These are phyloP conservation scores for Synergus gifuensis DNA, from an alignment of 2,888 invertebrate genomes.

Conservation along the genomic window DNA sequence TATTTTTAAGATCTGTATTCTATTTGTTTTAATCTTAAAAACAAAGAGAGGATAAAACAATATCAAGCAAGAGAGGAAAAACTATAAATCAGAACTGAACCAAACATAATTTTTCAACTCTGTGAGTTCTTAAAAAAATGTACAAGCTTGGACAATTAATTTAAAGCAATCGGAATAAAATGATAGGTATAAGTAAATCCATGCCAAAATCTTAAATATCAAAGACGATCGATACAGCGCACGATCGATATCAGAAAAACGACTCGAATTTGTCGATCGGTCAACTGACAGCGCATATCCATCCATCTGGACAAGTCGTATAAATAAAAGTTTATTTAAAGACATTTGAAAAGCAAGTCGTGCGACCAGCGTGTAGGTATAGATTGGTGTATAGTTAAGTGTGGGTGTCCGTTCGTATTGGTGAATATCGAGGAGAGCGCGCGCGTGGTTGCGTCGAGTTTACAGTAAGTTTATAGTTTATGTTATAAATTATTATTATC, in stretches of 20 bases:
- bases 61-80: too few relatives aligned
- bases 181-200: too few relatives aligned
- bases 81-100: too few relatives aligned
- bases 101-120: too few relatives aligned
- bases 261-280: constrained; percentile 7
- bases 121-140: background rate
- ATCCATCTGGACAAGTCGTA: constrained; percentile 71
- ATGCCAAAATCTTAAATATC: background rate
- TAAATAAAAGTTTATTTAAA: constrained; percentile 77
- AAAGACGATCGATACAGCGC: background rate
- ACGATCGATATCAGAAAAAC: background rate
- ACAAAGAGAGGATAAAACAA: too few relatives aligned
- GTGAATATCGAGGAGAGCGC: constrained; percentile 52
- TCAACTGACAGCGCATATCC: constrained; percentile 64
- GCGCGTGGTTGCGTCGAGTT: background rate
- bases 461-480: constrained; percentile 71
- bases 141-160: background rate
- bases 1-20: too few relatives aligned
- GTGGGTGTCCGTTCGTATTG: constrained; percentile 44
- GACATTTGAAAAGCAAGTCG: constrained; percentile 68
- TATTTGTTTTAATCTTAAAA: too few relatives aligned
- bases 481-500: constrained; percentile 74
- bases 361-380: constrained; percentile 55
- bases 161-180: too few relatives aligned
- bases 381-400: constrained; percentile 40